phyloP scores from a whole-genome alignment of 2,113 vertebrate species.

The Aplodontia rufa region DNA sequence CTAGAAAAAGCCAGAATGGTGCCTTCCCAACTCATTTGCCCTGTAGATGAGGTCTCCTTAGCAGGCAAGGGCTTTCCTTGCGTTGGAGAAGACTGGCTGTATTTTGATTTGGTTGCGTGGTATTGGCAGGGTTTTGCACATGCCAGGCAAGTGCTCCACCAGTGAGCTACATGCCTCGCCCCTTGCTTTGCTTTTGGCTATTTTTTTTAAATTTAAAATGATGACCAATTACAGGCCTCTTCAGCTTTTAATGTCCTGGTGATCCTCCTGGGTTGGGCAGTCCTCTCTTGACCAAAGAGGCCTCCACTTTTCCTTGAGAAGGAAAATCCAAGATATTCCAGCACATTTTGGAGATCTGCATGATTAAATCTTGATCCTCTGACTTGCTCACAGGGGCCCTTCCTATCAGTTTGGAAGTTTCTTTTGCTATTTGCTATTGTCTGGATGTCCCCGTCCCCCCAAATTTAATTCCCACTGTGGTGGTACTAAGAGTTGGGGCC shows the following conservation, averaged over 20 bases:
- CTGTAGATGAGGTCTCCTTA: slow-evolving; percentile 5
- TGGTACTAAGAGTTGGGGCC: background rate
- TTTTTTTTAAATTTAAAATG: background rate
- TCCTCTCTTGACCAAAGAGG: background rate
- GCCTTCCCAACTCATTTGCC: background rate
- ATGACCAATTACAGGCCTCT: background rate
- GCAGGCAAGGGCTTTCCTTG: background rate
- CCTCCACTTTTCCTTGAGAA: background rate
- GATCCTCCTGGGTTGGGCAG: background rate
- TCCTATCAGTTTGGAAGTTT: background rate
- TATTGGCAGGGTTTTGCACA: background rate
- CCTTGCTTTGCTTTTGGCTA: no score
- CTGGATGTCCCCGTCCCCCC: background rate
- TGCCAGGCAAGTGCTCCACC: background rate
- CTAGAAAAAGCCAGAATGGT: background rate
- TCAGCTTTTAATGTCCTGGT: background rate
- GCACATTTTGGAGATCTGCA: background rate
- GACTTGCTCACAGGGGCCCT: background rate
- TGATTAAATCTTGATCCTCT: background rate
- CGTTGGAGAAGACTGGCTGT: background rate
- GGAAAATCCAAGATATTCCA: background rate
- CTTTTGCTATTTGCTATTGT: background rate
- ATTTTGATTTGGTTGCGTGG: background rate
- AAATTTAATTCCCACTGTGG: background rate
- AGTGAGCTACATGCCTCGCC: background rate